Evolutionary conservation across 1,140 invertebrate genomes (phyloP).

Genomic region (Schlechtendalia chinensis): DNA sequence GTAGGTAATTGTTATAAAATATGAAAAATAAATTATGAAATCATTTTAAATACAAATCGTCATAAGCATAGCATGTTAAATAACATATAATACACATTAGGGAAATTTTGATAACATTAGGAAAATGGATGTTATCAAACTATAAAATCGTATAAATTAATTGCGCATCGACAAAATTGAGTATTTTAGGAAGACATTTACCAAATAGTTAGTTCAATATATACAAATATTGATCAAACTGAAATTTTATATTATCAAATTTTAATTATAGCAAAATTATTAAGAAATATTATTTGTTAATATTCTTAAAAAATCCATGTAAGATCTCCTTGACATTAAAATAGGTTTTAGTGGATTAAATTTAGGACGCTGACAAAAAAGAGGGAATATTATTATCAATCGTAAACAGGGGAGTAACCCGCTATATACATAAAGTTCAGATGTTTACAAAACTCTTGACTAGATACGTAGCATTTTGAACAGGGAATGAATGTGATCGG

Average conservation of each 20-base stretch:
- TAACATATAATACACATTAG: too few species aligned
- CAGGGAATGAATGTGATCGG: neutral
- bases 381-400: slow-evolving; percentile 35
- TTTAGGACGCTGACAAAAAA: neutral
- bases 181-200: too few species aligned
- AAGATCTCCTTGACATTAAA: neutral
- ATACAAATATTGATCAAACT: too few species aligned
- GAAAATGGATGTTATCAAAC: neutral
- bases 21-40: neutral
- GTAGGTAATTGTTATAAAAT: neutral
- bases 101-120: neutral
- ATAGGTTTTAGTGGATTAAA: slow-evolving; percentile 35
- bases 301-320: slow-evolving; percentile 6
- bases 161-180: too few species aligned
- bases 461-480: slow-evolving; percentile 29
- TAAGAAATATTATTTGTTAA: neutral
- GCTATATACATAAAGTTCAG: slow-evolving; percentile 21
- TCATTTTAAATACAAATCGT: too few species aligned
- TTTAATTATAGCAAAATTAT: neutral
- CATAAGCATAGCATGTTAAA: too few species aligned
- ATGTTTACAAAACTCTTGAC: slow-evolving; percentile 48
- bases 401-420: slow-evolving; percentile 17
- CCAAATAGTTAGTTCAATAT: too few species aligned
- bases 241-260: too few species aligned
- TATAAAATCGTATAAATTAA: neutral